Conservation (phyloP, 1,140 invertebrate genomes). For the Ptiloglossa arizonensis region DNA sequence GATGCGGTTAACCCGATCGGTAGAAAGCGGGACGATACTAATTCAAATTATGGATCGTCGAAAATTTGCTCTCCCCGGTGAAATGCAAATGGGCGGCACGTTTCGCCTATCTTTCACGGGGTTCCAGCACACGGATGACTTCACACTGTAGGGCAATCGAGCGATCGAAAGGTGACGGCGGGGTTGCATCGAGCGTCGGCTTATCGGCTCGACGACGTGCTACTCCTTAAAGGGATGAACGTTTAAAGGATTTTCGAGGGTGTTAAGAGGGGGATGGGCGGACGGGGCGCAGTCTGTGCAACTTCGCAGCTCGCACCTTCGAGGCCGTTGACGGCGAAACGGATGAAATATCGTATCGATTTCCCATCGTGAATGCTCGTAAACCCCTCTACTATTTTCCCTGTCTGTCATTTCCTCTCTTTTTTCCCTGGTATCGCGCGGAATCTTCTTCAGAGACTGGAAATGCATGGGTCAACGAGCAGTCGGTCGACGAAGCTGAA, state of each 20-base stretch:
- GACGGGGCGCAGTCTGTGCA: slow-evolving; percentile 13
- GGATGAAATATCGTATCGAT: slow-evolving; percentile 77
- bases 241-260: slow-evolving; percentile 68
- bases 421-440: slow-evolving; percentile 1
- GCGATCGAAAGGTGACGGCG: slow-evolving; percentile 49
- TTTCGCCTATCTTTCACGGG: slow-evolving; percentile 39
- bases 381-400: slow-evolving; percentile 26
- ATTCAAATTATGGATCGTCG: slow-evolving; percentile 25
- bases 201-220: slow-evolving; percentile 61
- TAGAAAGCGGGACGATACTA: slow-evolving; percentile 5
- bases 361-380: slow-evolving; percentile 68
- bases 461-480: slow-evolving; percentile 34
- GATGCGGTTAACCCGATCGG: background rate
- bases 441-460: slow-evolving; percentile 20
- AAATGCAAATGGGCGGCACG: slow-evolving; percentile 36
- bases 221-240: slow-evolving; percentile 66
- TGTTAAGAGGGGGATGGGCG: slow-evolving; percentile 29
- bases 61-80: slow-evolving; percentile 24
- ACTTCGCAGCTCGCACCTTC: slow-evolving; percentile 49
- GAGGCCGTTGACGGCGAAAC: slow-evolving; percentile 69
- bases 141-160: slow-evolving; percentile 47
- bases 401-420: slow-evolving; percentile 4
- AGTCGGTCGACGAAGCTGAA: background rate
- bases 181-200: slow-evolving; percentile 48
- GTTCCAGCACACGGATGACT: slow-evolving; percentile 41